A percentile compares a stretch with the other conserved stretches of the same genome.
phyloP scores from a whole-genome alignment of 2,113 vertebrate genomes.

The Canis aureus region DNA sequence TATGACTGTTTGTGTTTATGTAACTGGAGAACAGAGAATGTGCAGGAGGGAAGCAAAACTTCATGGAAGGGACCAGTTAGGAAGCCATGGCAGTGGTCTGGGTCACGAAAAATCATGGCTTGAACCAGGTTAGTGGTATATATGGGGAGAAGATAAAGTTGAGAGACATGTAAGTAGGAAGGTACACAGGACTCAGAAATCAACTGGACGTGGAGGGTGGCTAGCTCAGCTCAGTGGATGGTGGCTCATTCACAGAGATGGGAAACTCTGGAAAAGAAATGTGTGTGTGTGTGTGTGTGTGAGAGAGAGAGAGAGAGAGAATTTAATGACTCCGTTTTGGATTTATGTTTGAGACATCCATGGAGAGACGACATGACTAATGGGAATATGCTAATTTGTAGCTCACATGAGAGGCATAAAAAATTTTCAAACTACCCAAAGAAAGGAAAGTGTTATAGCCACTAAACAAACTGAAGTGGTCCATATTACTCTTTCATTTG shows the following conservation, averaged over 20 bases:
- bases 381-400: not conserved
- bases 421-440: not conserved
- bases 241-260: not conserved
- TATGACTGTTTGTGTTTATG: not conserved
- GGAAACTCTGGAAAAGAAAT: not conserved
- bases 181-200: not conserved
- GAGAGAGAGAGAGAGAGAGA: not conserved
- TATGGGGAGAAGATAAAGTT: not conserved
- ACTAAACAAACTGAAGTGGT: not conserved
- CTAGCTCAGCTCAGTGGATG: not conserved
- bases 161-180: not conserved
- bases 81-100: not conserved
- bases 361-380: not conserved
- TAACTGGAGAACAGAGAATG: not conserved
- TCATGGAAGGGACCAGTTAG: not conserved
- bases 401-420: not conserved
- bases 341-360: conserved; percentile 15
- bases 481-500: not conserved
- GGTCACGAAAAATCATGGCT: not conserved
- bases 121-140: not conserved
- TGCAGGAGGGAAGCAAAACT: not conserved
- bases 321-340: not conserved
- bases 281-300: not conserved
- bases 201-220: not conserved
- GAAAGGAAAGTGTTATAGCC: conserved; percentile 9